Evolutionary conservation across 2,888 invertebrate species (phyloP).

Genomic region (Lysandra bellargus): DNA sequence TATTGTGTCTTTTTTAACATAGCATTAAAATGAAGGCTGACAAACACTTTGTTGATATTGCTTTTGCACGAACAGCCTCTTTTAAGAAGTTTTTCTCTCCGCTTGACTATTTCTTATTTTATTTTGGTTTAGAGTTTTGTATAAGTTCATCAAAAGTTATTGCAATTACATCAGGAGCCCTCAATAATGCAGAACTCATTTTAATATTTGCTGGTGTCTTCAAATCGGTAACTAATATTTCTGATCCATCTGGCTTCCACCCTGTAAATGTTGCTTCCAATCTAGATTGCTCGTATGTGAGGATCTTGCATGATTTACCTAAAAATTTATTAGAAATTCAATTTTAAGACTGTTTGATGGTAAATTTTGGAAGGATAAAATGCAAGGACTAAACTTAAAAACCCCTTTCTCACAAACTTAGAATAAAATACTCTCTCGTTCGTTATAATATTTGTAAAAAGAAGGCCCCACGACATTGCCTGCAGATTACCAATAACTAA

Average conservation of each 20-base stretch:
- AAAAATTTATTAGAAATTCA: conserved; percentile 17
- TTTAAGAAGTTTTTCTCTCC: conserved; percentile 35
- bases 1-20: background rate
- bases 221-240: conserved; percentile 58
- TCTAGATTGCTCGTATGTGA: conserved; percentile 62
- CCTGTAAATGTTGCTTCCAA: conserved; percentile 58
- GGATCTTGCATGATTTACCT: conserved; percentile 61
- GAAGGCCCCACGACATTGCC: too few relatives aligned
- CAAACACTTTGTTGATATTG: conserved; percentile 38
- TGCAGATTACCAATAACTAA: too few relatives aligned
- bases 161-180: conserved; percentile 61
- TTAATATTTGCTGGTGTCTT: conserved; percentile 58
- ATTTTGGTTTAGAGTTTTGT: conserved; percentile 1
- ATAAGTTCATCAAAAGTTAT: conserved; percentile 53
- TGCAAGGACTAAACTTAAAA: too few relatives aligned
- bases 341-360: background rate
- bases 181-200: conserved; percentile 58
- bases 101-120: conserved; percentile 20
- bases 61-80: conserved; percentile 37
- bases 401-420: too few relatives aligned
- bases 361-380: too few relatives aligned
- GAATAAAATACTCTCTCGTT: too few relatives aligned
- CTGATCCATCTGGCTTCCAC: conserved; percentile 62
- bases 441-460: too few relatives aligned
- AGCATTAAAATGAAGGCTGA: background rate